Base-by-base conservation (phyloP, 2,113 vertebrate genomes). In the Gila orcuttii region DNA sequence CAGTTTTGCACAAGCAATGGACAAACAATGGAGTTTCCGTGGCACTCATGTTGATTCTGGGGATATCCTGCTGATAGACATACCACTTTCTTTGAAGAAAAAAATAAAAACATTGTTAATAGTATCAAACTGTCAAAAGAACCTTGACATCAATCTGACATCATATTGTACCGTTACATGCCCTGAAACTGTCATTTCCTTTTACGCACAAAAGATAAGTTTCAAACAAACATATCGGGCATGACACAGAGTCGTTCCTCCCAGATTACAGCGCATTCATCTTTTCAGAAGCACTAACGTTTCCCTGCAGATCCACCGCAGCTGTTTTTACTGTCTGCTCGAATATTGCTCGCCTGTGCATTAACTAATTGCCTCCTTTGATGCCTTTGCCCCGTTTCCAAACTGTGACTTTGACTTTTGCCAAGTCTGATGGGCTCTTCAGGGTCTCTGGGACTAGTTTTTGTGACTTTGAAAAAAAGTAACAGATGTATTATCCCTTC, bases 51-150 rank as follows among this genome's bases (percentile, higher is more conserved):
- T 92, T 93, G 90, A 94, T 94, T 90, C 88, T 60, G 55, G 79
- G 92, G 92, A 95, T 86, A 92, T 95, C 93, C 95, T 94, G 92
- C 88, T 82, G 91, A 92, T 92, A 90, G 52, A 80, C 87, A 82
- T 57, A 88, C 73, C 45, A 83, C 47, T 69, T 25, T 60, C 50
- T 62, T 68, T 85, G 62, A 80, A 85, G 76, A 60, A 88, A 87
- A 62, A 85, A 50, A 25, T 45, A 5, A 52, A 45, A 52, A 12
- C 7, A 68, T 82, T 5, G 15, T 76, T 82, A 52, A 85, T 69
- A 82, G 64, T 75, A 25, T 33, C 52, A 45, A 76, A 87, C 74
- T 73, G 74, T 79, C 55, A 64, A 13, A 15, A 50, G 28, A 74
- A 47, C 78, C 78, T 75, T 86, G 73, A 86, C 77, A 84, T 79